Evolutionary conservation across 2,888 invertebrate genomes (phyloP), one percentile per base, ranked within the genome.

Genomic region (Metacarcinus magister): DNA sequence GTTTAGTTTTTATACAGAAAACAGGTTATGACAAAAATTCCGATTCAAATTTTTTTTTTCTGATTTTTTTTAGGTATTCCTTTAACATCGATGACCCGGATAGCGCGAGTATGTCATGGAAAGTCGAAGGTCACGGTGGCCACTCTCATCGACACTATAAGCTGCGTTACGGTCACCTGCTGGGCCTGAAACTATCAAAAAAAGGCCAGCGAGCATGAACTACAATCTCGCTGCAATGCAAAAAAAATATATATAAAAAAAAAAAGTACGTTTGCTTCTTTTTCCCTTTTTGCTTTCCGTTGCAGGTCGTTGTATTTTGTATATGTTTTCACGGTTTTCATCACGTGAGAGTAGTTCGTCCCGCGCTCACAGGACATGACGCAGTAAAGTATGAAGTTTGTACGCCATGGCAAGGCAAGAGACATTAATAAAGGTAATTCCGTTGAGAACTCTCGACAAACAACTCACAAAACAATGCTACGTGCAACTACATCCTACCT

Each of bases 221-320:
- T 75, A 75, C 75, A 75, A 75, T 75, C 75, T 75, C n/a, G 28
- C 75, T 75, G 75, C 75, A 75, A 28, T 75, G 75, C 28, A 75
- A 75, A 28, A 75, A 5, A 75, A 28, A 75, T 28, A 75, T 8
- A 75, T 28, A 75, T 28, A 75, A 75, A 75, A 67, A 67, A 75
- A 8, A 67, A 2, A 3, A 75, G 28, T 28, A 75, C 75, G 75
- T 28, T 75, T n/a, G 75, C n/a, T 75, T 67, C 4, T 67, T 67
- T 75, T 28, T 28, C 10, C 28, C 75, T 2, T 2, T 28, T 75
- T 75, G 8, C 10, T 75, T n/a, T 5, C 28, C n/a, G 75, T 28
- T 39, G 8, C 75, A 75, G 75, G 75, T 28, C 75, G 28, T n/a
- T 75, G n/a, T 75, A 75, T 75, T 75, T 28, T 75, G 2, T 75